Evolutionary conservation across 2,888 invertebrate species (phyloP), one percentile per base, ranked within the genome.

Genomic region (Agonopterix heracliana): DNA sequence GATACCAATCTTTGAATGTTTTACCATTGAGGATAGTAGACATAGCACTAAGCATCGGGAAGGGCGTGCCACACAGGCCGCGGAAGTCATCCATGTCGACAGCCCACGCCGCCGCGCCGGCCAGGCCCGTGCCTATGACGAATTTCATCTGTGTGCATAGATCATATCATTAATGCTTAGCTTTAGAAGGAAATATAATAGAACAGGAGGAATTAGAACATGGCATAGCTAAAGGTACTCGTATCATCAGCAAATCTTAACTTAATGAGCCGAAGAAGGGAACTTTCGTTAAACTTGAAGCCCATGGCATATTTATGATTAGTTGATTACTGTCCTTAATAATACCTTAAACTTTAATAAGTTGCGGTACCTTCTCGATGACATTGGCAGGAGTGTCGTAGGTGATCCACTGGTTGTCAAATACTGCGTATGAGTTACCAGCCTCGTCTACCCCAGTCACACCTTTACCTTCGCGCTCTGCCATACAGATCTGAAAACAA

Each of bases 31-130:
- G 67, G 55, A 87, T 82, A 12, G 80, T 80, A 34, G 90, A 89
- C 41, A 92, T 90, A 0, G 92, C 87, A 42, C 86, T 90, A n/a
- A 94, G 70, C 53, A 94, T 83, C 0, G 94, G 94, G 89, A 92
- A 94, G 13, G 92, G 90, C 48, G 89, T 87, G 2, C 93, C 92
- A 66, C 95, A 94, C n/a, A 94, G 86, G 11, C 93, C 93, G 74
- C 93, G 90, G 70, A 94, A 95, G 67, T 95, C 95, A 54, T 95
- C 95, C 74, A 95, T 85, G 68, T 95, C 95, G 34, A 93, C 82
- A 0, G 94, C 90, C 90, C 92, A 93, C 0, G 93, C 90, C 38
- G 92, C 92, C 2, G 92, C 91, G 34, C 95, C 95, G 1, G 92
- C 94, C 45, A 95, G 82, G 3, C 91, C 89, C 41, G 89, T 78